phyloP scores from a whole-genome alignment of 2,888 invertebrate species.

The Empis livida region DNA sequence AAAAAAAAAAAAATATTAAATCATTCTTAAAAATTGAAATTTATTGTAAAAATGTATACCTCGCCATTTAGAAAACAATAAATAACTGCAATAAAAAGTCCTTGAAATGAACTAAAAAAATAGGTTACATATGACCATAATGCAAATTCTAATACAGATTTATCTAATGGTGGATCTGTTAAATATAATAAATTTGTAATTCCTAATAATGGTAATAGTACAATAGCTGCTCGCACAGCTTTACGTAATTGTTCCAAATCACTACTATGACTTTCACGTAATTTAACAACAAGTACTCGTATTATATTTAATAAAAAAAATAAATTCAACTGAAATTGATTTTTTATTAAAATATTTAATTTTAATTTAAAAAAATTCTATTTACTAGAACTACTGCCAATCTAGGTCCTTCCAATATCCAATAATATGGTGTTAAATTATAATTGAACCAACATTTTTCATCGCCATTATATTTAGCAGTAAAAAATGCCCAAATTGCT shows the following conservation, averaged over 20 bases:
- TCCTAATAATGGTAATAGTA: constrained; percentile 66
- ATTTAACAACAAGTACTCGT: constrained; percentile 60
- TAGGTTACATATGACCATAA: constrained; percentile 69
- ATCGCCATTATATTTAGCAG: constrained; percentile 38
- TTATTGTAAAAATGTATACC: constrained; percentile 38
- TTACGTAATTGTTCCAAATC: constrained; percentile 68
- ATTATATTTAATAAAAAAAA: constrained; percentile 68
- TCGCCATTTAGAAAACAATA: constrained; percentile 78
- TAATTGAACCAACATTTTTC: constrained; percentile 67
- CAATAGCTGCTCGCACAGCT: constrained; percentile 65
- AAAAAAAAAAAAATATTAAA: not conserved
- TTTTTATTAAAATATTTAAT: not conserved
- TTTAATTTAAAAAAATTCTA: not conserved
- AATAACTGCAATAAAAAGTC: constrained; percentile 63
- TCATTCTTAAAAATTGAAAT: not conserved
- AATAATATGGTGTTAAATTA: constrained; percentile 64
- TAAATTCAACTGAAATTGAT: constrained; percentile 51
- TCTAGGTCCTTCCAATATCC: constrained; percentile 85
- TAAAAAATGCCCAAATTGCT: constrained; percentile 52
- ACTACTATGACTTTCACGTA: constrained; percentile 56
- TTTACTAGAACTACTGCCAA: constrained; percentile 66
- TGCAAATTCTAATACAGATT: constrained; percentile 56
- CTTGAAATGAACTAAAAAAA: constrained; percentile 73
- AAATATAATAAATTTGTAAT: constrained; percentile 66
- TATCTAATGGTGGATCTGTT: constrained; percentile 52